Conservation (phyloP, 2,113 vertebrate species). For the Microcebus ravelobensis region DNA sequence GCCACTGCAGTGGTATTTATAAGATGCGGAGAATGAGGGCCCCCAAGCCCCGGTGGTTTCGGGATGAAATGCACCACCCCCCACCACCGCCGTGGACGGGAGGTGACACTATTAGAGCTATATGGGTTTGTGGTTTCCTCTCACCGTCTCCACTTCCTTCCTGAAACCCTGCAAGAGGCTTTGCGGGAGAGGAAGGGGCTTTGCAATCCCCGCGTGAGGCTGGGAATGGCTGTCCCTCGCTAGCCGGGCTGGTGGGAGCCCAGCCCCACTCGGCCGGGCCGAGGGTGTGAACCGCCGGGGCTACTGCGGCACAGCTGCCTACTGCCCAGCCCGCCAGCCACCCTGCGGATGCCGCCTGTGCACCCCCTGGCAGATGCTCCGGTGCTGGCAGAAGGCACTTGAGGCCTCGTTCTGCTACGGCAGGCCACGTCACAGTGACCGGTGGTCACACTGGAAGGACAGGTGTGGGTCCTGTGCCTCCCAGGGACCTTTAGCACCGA, state of each 20-base stretch:
- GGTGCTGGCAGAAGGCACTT: rapidly evolving
- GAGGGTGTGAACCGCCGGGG: background rate
- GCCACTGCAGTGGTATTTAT: rapidly evolving
- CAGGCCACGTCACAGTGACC: background rate
- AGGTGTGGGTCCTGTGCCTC: background rate
- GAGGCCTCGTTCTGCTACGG: background rate
- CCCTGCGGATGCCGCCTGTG: background rate
- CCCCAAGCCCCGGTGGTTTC: background rate
- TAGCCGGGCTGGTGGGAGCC: background rate
- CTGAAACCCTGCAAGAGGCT: conserved; percentile 58
- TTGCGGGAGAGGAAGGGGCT: conserved; percentile 18
- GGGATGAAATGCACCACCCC: background rate
- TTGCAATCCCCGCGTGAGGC: background rate
- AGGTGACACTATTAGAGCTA: background rate
- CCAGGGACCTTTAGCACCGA: background rate
- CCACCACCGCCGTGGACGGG: rapidly evolving
- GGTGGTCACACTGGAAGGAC: rapidly evolving
- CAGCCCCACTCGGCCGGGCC: background rate
- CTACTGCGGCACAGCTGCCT: background rate
- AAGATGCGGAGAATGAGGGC: background rate
- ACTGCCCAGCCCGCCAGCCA: background rate
- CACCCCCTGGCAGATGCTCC: background rate
- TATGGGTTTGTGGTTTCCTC: conserved; percentile 39
- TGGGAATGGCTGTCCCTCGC: background rate
- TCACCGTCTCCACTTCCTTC: conserved; percentile 62